Evolutionary conservation across 2,113 vertebrate genomes (phyloP).

Genomic region (Orthonyx spaldingii): DNA sequence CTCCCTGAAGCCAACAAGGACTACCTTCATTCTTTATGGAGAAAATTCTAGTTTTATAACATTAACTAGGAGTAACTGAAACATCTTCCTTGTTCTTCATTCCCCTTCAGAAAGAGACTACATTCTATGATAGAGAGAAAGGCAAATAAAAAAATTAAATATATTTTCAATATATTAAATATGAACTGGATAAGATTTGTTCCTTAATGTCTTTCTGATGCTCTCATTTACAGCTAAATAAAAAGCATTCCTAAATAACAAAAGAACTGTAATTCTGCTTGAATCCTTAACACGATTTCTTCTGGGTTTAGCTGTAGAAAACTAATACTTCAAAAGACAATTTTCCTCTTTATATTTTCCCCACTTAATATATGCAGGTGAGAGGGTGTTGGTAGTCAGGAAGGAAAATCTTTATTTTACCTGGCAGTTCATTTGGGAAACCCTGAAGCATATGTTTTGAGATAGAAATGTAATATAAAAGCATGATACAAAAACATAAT

Average conservation of each 20-base stretch:
- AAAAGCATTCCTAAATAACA: neutral
- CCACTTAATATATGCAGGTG: rapidly evolving
- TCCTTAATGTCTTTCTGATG: neutral
- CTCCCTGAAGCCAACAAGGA: neutral
- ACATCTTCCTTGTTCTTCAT: neutral
- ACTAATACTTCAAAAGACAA: neutral
- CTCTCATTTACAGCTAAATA: neutral
- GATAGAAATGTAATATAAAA: neutral
- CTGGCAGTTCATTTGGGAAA: neutral
- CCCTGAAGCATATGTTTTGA: neutral
- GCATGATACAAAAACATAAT: neutral
- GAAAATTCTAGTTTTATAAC: neutral
- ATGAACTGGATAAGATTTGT: neutral
- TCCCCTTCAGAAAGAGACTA: neutral
- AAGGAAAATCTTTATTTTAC: neutral
- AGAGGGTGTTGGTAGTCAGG: rapidly evolving
- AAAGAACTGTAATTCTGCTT: neutral
- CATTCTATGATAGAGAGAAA: neutral
- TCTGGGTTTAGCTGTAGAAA: neutral
- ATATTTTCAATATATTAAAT: too few relatives aligned
- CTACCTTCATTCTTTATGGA: neutral
- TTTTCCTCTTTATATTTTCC: neutral
- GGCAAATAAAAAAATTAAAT: too few relatives aligned
- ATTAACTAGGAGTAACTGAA: neutral
- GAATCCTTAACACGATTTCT: neutral